Evolutionary conservation across 2,888 invertebrate species (phyloP), one percentile per base, ranked within the genome.

Genomic region (Mythimna lalbum): DNA sequence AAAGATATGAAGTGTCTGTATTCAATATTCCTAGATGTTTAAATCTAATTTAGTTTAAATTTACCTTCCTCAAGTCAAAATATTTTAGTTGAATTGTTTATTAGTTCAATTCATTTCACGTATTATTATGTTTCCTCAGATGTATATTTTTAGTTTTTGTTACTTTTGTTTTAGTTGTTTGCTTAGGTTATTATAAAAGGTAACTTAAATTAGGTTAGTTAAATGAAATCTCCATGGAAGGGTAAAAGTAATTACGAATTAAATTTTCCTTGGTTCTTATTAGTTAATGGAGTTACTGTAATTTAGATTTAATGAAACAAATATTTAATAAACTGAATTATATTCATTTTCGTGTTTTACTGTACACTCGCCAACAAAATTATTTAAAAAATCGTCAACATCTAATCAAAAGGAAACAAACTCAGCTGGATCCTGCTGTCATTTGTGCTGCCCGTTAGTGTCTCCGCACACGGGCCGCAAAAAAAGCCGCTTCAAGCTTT

Each of bases 251-350:
- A 81, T 81, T 61, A 82, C 50, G 55, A 78, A 71, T 73, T 73
- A 63, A 70, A 33, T 53, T 78, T 77, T 80, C 52, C 27, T 82
- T 78, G 78, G 68, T 74, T 82, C 65, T 74, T 76, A 68, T 84
- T 84, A 84, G 76, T 73, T 75, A 75, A 78, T 70, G 73, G 68
- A 83, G 73, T 78, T 69, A 79, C 62, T 73, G 67, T 82, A 85
- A 77, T 80, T 73, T 82, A 83, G 69, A 56, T 79, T 69, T 76
- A 83, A 69, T 19, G 69, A 70, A 85, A 81, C 61, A 70, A 79
- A 81, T 83, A 83, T 85, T 83, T 80, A 85, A 84, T 84, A 81
- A 85, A 84, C 6, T 71, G 63, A 73, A 76, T 61, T 79, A 64
- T 75, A 77, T 62, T 61, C 23, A 27, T 39, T 53, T 21, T 21